Evolutionary conservation across 2,797 vertebrate species (phyloP), one percentile per base, ranked within the genome.

Genomic region (Alosa sapidissima): DNA sequence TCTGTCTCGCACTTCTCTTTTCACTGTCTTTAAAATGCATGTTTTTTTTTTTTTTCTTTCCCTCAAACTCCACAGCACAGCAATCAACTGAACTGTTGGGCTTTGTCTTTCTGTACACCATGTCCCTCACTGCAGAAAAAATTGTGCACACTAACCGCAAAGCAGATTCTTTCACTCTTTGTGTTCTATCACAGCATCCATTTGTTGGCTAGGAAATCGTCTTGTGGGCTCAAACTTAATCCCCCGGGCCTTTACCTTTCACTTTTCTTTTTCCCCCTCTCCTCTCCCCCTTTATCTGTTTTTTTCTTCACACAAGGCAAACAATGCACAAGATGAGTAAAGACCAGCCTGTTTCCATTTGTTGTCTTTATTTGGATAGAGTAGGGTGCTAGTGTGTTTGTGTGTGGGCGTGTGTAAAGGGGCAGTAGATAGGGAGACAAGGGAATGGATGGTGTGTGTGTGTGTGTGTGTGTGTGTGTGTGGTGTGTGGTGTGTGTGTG

Each of bases 311-410:
- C 33, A 75, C 8, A 72, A 36, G 65, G 28, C 2, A 36, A 36
- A 41, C 28, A 36, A 41, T 36, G 41, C 24, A 41, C 10, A 5
- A 49, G 52, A 55, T 19, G 85, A 83, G 75, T 84, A 65, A 81
- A 84, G 81, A 81, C 36, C 16, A 65, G 41, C 41, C 36, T 47
- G 62, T 51, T 68, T 81, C 41, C 58, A 68, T 84, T 65, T 86
- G 82, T 55, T 81, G 55, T 60, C 68, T 82, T 81, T 81, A 72
- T 81, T 65, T 84, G 78, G 48, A 51, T 48, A 78, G 83, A 48
- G 68, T 19, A 72, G 49, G 55, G 33, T 55, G 68, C 11, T 11
- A n/a, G 47, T 62, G 58, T 24, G 58, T 58, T 0, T 62, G n/a
- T 62, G 58, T 58, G 55, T 58, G n/a, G n/a, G n/a, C n/a, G n/a